These are phyloP conservation scores for Trissolcus basalis DNA, from an alignment of 1,140 invertebrate genomes.

Conservation along the genomic window DNA sequence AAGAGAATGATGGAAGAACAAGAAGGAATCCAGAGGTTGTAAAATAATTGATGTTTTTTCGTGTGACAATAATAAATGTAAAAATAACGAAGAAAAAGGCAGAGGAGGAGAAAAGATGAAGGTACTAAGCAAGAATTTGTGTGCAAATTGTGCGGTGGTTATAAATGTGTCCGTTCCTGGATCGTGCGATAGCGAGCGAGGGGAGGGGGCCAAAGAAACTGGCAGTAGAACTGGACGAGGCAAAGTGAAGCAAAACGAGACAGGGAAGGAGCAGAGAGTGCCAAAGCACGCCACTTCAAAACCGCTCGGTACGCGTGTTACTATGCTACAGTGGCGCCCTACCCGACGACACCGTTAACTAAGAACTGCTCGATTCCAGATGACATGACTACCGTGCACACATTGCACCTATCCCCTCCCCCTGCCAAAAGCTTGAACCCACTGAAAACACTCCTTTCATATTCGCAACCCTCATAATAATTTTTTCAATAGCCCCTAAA, in stretches of 20 bases:
- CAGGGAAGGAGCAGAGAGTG: conserved; percentile 40
- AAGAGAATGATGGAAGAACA: too few species aligned
- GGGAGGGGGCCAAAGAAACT: conserved; percentile 50
- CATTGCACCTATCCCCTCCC: neutral
- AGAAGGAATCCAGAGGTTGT: neutral
- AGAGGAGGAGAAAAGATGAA: neutral
- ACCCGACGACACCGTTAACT: conserved; percentile 40
- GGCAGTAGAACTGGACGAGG: conserved; percentile 59
- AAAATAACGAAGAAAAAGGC: conserved; percentile 9
- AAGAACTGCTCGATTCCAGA: conserved; percentile 41
- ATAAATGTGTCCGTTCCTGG: conserved; percentile 67
- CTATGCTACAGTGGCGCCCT: conserved; percentile 72
- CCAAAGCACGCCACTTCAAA: conserved; percentile 64
- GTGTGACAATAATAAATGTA: neutral
- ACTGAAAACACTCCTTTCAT: neutral
- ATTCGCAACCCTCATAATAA: neutral
- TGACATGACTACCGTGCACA: conserved; percentile 25
- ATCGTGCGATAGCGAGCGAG: conserved; percentile 68
- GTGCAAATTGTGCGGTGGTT: conserved; percentile 36
- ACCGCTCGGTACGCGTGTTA: conserved; percentile 67
- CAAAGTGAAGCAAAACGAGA: conserved; percentile 54
- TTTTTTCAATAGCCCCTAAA: too few species aligned
- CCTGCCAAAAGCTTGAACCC: neutral
- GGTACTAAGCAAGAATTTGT: conserved; percentile 31
- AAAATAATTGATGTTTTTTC: neutral